Evolutionary conservation across 2,113 vertebrate species (phyloP).

Genomic region (Synchiropus splendidus): DNA sequence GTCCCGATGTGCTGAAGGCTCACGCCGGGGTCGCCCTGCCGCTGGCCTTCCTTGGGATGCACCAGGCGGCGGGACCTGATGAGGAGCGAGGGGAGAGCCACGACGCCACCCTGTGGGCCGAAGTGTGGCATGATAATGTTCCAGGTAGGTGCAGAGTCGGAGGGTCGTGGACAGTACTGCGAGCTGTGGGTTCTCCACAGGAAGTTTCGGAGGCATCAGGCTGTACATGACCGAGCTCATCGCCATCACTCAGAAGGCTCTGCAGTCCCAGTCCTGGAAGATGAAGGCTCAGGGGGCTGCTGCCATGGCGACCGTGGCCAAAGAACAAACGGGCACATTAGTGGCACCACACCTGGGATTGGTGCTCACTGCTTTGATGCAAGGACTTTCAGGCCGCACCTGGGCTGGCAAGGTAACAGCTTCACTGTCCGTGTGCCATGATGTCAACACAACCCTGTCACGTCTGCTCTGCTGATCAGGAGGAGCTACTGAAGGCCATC

Average conservation of each 20-base stretch:
- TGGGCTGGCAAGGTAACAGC: slow-evolving; percentile 89
- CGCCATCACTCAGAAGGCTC: slow-evolving; percentile 82
- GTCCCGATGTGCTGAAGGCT: slow-evolving; percentile 87
- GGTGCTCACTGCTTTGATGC: slow-evolving; percentile 79
- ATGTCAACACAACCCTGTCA: no score
- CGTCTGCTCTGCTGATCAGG: slow-evolving; percentile 57
- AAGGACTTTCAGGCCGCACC: slow-evolving; percentile 85
- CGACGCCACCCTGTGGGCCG: slow-evolving; percentile 79
- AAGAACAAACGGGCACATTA: slow-evolving; percentile 81
- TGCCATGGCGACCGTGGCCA: slow-evolving; percentile 92
- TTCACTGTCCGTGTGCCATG: background rate
- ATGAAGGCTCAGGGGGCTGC: slow-evolving; percentile 97
- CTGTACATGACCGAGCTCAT: slow-evolving; percentile 94
- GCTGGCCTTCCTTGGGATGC: slow-evolving; percentile 94
- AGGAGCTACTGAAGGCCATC: slow-evolving; percentile 91
- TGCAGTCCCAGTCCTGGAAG: slow-evolving; percentile 97
- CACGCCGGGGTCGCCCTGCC: slow-evolving; percentile 84
- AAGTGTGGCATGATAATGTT: slow-evolving; percentile 97
- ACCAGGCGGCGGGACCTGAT: slow-evolving; percentile 75
- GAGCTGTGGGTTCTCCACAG: slow-evolving; percentile 33
- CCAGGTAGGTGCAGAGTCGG: slow-evolving; percentile 73
- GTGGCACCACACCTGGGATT: slow-evolving; percentile 85
- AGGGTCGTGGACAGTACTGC: background rate
- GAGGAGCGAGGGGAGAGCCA: slow-evolving; percentile 84
- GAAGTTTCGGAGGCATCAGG: slow-evolving; percentile 90